phyloP scores from a whole-genome alignment of 1,140 invertebrate genomes.

The Lineus longissimus region DNA sequence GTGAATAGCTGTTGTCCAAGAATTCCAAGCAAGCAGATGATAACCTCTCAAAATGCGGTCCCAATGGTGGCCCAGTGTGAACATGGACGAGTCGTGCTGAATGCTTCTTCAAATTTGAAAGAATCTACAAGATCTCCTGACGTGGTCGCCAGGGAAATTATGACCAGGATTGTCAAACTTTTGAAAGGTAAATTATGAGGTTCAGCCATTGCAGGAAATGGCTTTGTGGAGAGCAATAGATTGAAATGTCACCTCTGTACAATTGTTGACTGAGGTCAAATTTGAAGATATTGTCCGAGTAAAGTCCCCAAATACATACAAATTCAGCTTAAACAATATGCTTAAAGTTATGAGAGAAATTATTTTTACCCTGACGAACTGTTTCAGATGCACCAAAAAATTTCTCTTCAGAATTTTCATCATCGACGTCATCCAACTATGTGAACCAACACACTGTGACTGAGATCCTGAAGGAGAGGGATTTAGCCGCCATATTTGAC shows the following conservation, averaged over 20 bases:
- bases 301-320: too few relatives aligned
- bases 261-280: too few relatives aligned
- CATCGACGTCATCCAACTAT: background rate
- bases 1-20: constrained; percentile 49
- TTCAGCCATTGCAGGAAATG: background rate
- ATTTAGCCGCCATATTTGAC: constrained; percentile 20
- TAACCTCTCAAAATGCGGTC: background rate
- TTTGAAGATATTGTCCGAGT: too few relatives aligned
- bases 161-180: constrained; percentile 25
- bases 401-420: background rate
- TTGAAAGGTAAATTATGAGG: constrained; percentile 32
- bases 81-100: constrained; percentile 17
- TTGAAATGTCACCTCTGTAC: too few relatives aligned
- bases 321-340: too few relatives aligned
- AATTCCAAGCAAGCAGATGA: constrained; percentile 40
- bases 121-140: constrained; percentile 22
- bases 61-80: background rate
- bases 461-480: too few relatives aligned
- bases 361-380: too few relatives aligned
- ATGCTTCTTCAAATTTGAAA: constrained; percentile 5
- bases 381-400: background rate
- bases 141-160: constrained; percentile 24
- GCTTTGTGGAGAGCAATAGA: too few relatives aligned
- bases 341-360: too few relatives aligned
- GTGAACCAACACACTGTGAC: too few relatives aligned